Conservation (phyloP, 2,888 invertebrate genomes). For the Lapara coniferarum region DNA sequence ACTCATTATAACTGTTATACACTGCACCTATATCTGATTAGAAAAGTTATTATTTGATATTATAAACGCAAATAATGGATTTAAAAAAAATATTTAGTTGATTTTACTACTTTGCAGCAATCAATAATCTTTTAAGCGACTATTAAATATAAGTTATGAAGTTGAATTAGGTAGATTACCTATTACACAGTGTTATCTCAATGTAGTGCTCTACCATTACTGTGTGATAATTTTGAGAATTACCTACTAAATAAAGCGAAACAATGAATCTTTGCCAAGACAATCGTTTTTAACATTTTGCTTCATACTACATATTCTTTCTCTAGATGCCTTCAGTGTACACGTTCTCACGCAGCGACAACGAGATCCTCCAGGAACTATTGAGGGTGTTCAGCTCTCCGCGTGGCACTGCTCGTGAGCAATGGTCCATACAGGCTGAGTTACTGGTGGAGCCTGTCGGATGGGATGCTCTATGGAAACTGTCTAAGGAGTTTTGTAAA, state of each 20-base stretch:
- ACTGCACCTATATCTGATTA: background rate
- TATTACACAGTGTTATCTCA: too few species aligned
- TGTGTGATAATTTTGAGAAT: too few species aligned
- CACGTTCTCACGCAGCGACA: slow-evolving; percentile 69
- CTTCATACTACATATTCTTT: background rate
- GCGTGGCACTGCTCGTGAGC: slow-evolving; percentile 67
- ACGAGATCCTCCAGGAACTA: slow-evolving; percentile 67
- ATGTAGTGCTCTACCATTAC: background rate
- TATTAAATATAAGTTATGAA: too few species aligned
- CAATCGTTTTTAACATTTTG: too few species aligned
- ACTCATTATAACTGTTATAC: slow-evolving; percentile 21
- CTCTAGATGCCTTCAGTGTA: slow-evolving; percentile 70
- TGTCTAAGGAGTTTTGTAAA: slow-evolving; percentile 85
- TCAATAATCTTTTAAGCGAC: too few species aligned
- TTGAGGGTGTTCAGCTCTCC: slow-evolving; percentile 66
- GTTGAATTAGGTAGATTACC: too few species aligned
- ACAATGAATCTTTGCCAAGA: too few species aligned
- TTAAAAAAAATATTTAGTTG: too few species aligned
- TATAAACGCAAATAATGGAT: too few species aligned
- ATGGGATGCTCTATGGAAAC: slow-evolving; percentile 89
- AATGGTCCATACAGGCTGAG: slow-evolving; percentile 79
- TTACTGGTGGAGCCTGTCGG: slow-evolving; percentile 85
- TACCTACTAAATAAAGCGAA: too few species aligned
- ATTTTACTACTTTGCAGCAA: too few species aligned
- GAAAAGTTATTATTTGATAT: too few species aligned